These are phyloP conservation scores for Coelinius sp. DNA, from an alignment of 2,888 invertebrate species.

Conservation along the genomic window DNA sequence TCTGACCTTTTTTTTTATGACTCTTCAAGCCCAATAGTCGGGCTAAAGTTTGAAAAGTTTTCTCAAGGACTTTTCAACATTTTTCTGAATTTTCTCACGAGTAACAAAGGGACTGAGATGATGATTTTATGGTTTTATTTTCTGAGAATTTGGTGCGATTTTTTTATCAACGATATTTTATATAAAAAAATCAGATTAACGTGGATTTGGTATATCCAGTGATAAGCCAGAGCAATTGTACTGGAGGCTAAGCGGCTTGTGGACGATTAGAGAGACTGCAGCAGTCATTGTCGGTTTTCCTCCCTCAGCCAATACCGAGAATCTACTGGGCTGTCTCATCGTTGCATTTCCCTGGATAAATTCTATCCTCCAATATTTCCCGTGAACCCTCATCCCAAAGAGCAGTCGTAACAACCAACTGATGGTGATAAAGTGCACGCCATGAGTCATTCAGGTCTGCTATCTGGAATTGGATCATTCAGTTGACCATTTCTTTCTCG, in stretches of 20 bases:
- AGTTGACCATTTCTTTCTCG: not conserved
- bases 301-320: too few species aligned
- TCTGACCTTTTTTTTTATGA: not conserved
- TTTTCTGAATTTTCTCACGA: not conserved
- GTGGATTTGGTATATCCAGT: too few species aligned
- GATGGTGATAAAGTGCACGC: not conserved
- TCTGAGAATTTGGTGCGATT: slow-evolving; percentile 3
- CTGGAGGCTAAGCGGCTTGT: too few species aligned
- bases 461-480: not conserved
- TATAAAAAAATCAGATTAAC: too few species aligned
- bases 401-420: not conserved
- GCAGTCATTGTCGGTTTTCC: too few species aligned
- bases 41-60: not conserved
- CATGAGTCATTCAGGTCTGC: not conserved
- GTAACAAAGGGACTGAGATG: not conserved
- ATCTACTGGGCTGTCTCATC: not conserved
- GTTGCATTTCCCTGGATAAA: not conserved
- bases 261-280: too few species aligned
- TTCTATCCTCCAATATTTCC: not conserved
- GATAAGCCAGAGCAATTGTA: too few species aligned
- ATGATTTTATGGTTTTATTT: not conserved
- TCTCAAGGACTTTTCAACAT: slow-evolving; percentile 16
- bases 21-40: not conserved
- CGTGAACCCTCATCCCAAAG: not conserved
- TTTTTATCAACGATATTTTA: too few species aligned